Conservation (phyloP, 2,888 invertebrate species). For the Pycnomerus fuliginosus region DNA sequence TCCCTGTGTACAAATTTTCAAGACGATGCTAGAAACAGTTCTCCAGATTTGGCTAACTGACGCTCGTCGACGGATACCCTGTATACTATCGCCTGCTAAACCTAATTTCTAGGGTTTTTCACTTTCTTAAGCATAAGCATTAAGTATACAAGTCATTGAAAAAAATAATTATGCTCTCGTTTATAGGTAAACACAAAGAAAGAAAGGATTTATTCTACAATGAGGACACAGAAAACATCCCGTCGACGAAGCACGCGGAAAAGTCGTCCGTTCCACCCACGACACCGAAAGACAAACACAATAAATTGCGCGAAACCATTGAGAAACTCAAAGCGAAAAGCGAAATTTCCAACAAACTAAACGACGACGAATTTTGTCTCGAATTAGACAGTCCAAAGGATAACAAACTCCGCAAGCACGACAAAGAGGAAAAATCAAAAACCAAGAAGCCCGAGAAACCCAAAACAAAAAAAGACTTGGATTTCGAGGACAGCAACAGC, state of each 20-base stretch:
- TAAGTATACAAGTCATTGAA: too few relatives aligned
- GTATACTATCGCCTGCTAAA: too few relatives aligned
- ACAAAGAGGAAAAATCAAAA: slow-evolving; percentile 35
- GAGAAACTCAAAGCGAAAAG: slow-evolving; percentile 66
- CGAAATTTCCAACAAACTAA: slow-evolving; percentile 56
- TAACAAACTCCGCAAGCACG: slow-evolving; percentile 40
- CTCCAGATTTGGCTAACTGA: too few relatives aligned
- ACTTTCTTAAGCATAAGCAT: too few relatives aligned
- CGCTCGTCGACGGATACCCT: too few relatives aligned
- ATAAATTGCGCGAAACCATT: slow-evolving; percentile 56
- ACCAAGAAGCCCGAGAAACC: slow-evolving; percentile 31
- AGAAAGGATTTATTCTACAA: slow-evolving; percentile 32
- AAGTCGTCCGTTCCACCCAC: slow-evolving; percentile 21
- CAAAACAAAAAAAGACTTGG: slow-evolving; percentile 36
- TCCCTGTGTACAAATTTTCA: too few relatives aligned
- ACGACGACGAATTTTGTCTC: slow-evolving; percentile 37
- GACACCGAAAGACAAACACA: slow-evolving; percentile 50
- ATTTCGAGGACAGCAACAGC: slow-evolving; percentile 41
- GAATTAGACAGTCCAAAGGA: slow-evolving; percentile 43
- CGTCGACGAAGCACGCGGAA: slow-evolving; percentile 17
- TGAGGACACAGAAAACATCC: not conserved
- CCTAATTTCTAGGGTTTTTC: too few relatives aligned
- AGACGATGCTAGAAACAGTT: too few relatives aligned
- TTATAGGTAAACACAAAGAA: slow-evolving; percentile 36
- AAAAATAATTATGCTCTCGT: slow-evolving; percentile 7